Conservation (phyloP, 2,888 invertebrate species). For the Stenchaetothrips biformis region DNA sequence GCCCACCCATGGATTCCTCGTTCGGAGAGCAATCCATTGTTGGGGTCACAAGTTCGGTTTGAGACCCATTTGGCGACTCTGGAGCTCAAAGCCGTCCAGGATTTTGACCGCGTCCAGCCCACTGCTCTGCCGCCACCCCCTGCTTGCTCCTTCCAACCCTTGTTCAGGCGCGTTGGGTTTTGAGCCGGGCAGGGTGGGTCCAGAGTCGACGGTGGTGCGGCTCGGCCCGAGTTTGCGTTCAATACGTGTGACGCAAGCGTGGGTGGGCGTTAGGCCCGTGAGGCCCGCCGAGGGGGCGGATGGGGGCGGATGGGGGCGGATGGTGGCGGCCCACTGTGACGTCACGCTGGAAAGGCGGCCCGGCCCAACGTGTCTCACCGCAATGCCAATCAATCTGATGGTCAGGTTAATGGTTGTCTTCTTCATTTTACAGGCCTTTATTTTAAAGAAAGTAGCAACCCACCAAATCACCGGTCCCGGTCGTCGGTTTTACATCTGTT, state of each 20-base stretch:
- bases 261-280: background rate
- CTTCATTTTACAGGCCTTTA: slow-evolving; percentile 66
- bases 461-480: slow-evolving; percentile 82
- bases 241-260: slow-evolving; percentile 22
- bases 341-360: background rate
- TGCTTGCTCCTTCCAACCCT: background rate
- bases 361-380: background rate
- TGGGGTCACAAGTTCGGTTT: no score
- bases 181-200: background rate
- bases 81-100: no score
- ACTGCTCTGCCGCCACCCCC: background rate
- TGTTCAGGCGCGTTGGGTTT: background rate
- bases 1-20: no score
- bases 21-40: no score
- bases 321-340: background rate
- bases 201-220: no score
- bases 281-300: slow-evolving; percentile 7
- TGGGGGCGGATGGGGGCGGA: background rate
- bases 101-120: no score
- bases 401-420: background rate
- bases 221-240: background rate
- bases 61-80: no score
- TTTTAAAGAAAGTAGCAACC: slow-evolving; percentile 87
- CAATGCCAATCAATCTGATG: background rate
- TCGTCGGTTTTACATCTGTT: slow-evolving; percentile 93